phyloP scores from a whole-genome alignment of 2,888 invertebrate genomes.

The Pammene fasciana region DNA sequence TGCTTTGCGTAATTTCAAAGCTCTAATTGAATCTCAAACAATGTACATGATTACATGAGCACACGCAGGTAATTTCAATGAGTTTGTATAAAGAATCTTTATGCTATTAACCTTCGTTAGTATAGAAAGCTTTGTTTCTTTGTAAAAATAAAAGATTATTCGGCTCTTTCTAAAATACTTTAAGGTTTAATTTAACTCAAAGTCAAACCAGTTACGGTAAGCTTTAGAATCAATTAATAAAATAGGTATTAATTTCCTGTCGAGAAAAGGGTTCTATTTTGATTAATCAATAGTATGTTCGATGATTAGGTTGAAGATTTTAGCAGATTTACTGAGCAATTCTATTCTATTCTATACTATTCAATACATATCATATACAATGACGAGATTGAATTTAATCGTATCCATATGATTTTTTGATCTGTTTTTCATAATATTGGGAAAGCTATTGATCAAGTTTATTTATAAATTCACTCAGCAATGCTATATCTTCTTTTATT shows the following conservation, averaged over 20 bases:
- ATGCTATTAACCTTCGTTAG: slow-evolving; percentile 18
- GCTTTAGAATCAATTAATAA: neutral
- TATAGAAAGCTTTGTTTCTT: slow-evolving; percentile 16
- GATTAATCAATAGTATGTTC: neutral
- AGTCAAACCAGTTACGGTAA: slow-evolving; percentile 17
- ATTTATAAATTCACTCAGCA: too few species aligned
- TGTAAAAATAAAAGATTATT: slow-evolving; percentile 14
- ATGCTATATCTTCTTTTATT: too few species aligned
- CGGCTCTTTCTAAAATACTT: slow-evolving; percentile 3
- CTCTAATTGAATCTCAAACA: slow-evolving; percentile 22
- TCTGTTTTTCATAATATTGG: too few species aligned
- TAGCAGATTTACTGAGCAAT: too few species aligned
- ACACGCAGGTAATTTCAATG: slow-evolving; percentile 19
- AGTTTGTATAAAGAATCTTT: slow-evolving; percentile 23
- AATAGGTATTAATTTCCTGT: neutral
- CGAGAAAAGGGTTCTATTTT: neutral
- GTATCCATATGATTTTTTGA: too few species aligned
- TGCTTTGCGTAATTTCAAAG: slow-evolving; percentile 14
- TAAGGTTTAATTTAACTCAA: neutral
- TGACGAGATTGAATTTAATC: too few species aligned
- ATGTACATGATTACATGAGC: slow-evolving; percentile 20
- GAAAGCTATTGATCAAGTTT: too few species aligned
- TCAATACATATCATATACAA: too few species aligned
- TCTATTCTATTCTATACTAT: too few species aligned
- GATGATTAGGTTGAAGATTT: neutral